These are phyloP conservation scores for Hemicrepidius hirtus DNA, from an alignment of 2,888 invertebrate species.

Conservation along the genomic window DNA sequence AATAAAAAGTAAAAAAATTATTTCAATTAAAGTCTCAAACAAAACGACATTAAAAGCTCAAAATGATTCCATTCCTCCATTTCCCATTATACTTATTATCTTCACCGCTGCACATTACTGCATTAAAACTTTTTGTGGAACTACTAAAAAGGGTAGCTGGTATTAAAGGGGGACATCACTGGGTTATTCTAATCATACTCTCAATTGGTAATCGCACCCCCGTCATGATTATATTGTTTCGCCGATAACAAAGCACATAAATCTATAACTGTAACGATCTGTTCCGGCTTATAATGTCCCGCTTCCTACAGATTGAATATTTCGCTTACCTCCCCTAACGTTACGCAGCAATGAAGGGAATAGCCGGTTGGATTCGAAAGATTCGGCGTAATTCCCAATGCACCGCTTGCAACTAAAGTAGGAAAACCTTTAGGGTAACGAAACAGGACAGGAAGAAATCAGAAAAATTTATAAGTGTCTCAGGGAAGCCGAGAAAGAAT, in stretches of 20 bases:
- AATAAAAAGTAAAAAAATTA: no score
- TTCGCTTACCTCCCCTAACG: conserved; percentile 59
- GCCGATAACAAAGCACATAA: conserved; percentile 66
- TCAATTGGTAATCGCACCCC: conserved; percentile 49
- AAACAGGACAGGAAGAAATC: conserved; percentile 31
- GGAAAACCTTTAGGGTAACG: conserved; percentile 13
- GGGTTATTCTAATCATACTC: conserved; percentile 31
- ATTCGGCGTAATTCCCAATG: conserved; percentile 23
- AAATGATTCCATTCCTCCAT: no score
- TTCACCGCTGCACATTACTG: no score
- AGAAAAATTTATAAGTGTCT: conserved; percentile 41
- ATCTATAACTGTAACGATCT: conserved; percentile 67
- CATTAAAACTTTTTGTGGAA: no score
- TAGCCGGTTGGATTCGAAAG: conserved; percentile 28
- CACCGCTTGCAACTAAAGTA: conserved; percentile 13
- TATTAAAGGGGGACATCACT: conserved; percentile 47
- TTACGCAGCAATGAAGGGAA: conserved; percentile 39
- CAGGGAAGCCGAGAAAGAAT: conserved; percentile 52
- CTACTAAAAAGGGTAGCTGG: conserved; percentile 32
- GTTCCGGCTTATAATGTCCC: conserved; percentile 64
- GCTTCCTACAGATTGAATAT: conserved; percentile 65
- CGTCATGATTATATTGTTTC: conserved; percentile 62
- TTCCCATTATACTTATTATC: no score
- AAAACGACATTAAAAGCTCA: no score
- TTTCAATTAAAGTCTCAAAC: no score